Evolutionary conservation across 2,888 invertebrate genomes (phyloP).

Genomic region (Pristionchus mayeri): DNA sequence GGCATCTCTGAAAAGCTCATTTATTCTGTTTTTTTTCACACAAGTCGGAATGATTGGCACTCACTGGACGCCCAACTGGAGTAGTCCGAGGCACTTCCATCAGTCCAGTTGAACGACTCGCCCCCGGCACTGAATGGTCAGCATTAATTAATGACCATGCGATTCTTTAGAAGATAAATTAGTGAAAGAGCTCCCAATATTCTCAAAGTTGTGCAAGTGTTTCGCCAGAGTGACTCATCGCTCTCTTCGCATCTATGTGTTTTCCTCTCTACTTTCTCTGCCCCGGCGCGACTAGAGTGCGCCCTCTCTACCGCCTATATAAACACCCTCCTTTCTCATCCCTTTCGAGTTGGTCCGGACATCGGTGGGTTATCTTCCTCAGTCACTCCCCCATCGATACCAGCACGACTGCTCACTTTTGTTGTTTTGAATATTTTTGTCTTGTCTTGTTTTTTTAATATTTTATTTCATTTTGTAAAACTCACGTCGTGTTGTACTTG

Average conservation of each 20-base stretch:
- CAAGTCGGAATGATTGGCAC: no score
- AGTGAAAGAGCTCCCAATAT: no score
- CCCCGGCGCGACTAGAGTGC: no score
- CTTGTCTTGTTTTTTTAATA: background rate
- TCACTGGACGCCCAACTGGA: background rate
- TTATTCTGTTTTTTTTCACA: background rate
- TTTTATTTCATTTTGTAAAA: no score
- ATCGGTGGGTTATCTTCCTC: no score
- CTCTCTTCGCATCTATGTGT: background rate
- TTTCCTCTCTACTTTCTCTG: background rate
- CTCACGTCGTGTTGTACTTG: constrained; percentile 13
- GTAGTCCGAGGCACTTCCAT: background rate
- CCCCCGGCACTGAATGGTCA: background rate
- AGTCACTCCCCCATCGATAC: background rate
- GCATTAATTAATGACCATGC: no score
- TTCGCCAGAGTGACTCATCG: background rate
- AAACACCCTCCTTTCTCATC: background rate
- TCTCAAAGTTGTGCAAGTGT: no score
- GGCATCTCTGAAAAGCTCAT: constrained; percentile 23
- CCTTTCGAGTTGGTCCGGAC: constrained; percentile 32
- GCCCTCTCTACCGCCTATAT: no score
- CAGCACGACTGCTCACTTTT: constrained; percentile 34
- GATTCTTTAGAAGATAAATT: no score
- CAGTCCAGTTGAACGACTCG: constrained; percentile 2
- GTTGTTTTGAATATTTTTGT: background rate